phyloP scores from a whole-genome alignment of 2,113 vertebrate genomes.

The Capreolus pygargus region DNA sequence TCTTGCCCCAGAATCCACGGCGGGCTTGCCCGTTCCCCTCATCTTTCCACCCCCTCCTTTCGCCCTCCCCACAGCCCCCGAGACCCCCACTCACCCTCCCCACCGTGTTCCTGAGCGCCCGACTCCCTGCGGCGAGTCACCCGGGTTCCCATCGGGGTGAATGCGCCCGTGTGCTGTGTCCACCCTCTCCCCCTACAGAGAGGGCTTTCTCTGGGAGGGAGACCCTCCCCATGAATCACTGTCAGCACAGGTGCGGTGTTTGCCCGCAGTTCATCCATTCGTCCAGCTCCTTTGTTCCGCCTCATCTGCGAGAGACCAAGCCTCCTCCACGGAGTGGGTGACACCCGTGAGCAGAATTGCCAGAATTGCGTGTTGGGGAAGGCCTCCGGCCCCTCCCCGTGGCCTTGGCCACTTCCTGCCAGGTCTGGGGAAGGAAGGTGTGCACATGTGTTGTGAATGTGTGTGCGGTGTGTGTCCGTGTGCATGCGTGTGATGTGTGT shows the following conservation, averaged over 20 bases:
- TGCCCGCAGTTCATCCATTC: accelerated
- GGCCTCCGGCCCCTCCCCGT: accelerated
- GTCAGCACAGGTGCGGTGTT: accelerated
- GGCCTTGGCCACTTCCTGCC: background rate
- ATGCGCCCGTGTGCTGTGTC: background rate
- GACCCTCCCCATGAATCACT: background rate
- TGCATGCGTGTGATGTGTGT: accelerated
- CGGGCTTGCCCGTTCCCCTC: accelerated
- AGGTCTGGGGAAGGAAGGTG: background rate
- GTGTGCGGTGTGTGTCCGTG: accelerated
- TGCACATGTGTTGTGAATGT: accelerated
- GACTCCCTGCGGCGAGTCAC: accelerated
- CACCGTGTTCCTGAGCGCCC: background rate
- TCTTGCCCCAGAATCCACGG: no score
- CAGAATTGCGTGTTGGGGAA: accelerated
- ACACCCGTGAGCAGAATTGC: background rate
- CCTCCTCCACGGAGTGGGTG: background rate
- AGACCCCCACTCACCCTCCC: background rate
- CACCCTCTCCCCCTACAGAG: background rate
- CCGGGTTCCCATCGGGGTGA: accelerated
- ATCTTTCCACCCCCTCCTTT: background rate
- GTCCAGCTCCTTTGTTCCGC: background rate
- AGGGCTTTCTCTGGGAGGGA: accelerated
- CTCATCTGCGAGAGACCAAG: background rate
- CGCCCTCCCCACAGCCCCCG: accelerated